phyloP scores from a whole-genome alignment of 2,113 vertebrate genomes.

The Anhinga anhinga region DNA sequence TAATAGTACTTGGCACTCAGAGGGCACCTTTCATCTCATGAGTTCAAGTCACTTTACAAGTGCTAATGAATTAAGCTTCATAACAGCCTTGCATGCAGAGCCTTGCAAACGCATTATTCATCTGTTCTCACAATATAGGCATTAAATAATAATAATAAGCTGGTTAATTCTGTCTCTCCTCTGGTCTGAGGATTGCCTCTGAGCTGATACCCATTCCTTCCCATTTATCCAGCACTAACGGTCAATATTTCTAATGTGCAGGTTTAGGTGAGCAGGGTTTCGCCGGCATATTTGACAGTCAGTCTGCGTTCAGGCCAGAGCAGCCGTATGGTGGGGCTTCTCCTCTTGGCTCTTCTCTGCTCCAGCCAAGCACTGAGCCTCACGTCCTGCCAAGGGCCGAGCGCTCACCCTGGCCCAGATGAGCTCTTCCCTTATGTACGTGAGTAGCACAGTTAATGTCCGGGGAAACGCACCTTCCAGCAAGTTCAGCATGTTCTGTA shows the following conservation, averaged over 20 bases:
- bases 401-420: neutral
- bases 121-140: neutral
- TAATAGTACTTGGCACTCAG: slow-evolving; percentile 20
- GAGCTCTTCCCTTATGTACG: neutral
- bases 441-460: neutral
- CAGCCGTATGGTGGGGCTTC: neutral
- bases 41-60: slow-evolving; percentile 39
- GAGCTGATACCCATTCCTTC: neutral
- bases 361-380: neutral
- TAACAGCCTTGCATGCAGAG: neutral
- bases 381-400: neutral
- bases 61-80: slow-evolving; percentile 43
- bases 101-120: slow-evolving; percentile 4
- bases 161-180: slow-evolving; percentile 33
- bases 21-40: slow-evolving; percentile 42
- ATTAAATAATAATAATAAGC: slow-evolving; percentile 57
- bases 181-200: neutral
- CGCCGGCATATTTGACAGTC: neutral
- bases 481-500: neutral
- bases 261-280: neutral
- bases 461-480: neutral
- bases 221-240: neutral
- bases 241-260: neutral
- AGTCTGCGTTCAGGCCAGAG: neutral
- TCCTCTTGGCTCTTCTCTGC: neutral